Conservation (phyloP, 1,140 invertebrate species). For the Andrena cerasifolii region DNA sequence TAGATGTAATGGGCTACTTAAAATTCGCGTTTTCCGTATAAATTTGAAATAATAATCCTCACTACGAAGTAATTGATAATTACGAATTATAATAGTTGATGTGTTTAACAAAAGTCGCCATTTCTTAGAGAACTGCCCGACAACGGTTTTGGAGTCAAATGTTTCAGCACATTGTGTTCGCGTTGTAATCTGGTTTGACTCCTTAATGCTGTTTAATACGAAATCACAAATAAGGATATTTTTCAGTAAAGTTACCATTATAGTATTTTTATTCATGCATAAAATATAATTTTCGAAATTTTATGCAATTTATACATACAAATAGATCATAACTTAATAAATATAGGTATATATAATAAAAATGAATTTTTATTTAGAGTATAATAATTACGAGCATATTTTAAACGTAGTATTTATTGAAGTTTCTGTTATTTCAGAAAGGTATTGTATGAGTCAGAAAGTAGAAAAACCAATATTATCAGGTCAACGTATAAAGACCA, state of each 20-base stretch:
- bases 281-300: neutral
- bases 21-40: neutral
- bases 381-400: constrained; percentile 5
- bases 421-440: constrained; percentile 87
- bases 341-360: neutral
- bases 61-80: neutral
- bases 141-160: constrained; percentile 26
- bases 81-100: constrained; percentile 6
- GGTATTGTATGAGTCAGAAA: constrained; percentile 99
- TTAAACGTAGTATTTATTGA: neutral
- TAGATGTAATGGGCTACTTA: constrained; percentile 40
- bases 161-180: constrained; percentile 2
- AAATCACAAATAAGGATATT: neutral
- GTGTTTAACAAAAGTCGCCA: constrained; percentile 41
- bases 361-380: constrained; percentile 1
- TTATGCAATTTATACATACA: neutral
- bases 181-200: neutral
- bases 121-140: constrained; percentile 41
- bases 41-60: neutral
- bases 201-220: neutral
- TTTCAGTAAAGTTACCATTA: neutral
- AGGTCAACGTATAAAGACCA: constrained; percentile 99
- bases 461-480: constrained; percentile 99
- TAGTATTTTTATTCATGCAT: neutral
- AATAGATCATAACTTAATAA: constrained; percentile 6